Conservation (phyloP, 2,113 vertebrate species). For the Delphinus delphis region DNA sequence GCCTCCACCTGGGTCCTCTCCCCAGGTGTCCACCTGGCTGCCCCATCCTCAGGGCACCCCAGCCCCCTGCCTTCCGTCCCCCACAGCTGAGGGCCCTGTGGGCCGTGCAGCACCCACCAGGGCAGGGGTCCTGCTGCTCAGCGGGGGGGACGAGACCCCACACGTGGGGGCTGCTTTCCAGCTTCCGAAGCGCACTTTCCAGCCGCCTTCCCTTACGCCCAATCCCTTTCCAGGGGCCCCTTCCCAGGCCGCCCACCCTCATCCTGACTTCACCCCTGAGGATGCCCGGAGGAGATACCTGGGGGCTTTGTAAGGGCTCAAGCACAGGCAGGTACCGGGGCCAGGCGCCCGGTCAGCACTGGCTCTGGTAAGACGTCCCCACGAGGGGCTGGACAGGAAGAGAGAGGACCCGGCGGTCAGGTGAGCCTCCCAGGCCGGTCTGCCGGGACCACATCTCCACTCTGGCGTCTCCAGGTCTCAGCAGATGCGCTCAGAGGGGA, state of each 20-base stretch:
- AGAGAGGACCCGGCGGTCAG: neutral
- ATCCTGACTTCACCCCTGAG: neutral
- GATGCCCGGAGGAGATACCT: accelerated
- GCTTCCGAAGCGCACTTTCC: accelerated
- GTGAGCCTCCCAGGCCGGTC: too few relatives aligned
- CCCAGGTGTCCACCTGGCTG: neutral
- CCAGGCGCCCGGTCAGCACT: neutral
- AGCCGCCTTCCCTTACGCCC: neutral
- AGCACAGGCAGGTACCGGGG: accelerated
- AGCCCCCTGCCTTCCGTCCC: neutral
- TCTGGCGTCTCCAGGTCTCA: too few relatives aligned
- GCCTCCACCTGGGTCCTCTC: neutral
- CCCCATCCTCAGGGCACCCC: neutral
- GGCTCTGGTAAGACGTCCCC: neutral
- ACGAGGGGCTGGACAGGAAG: accelerated
- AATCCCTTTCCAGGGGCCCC: neutral
- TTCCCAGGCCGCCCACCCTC: neutral
- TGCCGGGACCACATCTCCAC: too few relatives aligned
- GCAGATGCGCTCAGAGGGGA: too few relatives aligned
- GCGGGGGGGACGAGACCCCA: accelerated
- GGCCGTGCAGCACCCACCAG: neutral
- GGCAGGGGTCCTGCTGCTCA: accelerated
- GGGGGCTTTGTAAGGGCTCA: neutral
- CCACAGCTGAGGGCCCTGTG: neutral
- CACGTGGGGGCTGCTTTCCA: too few relatives aligned